These are phyloP conservation scores for Pteruthius melanotis DNA, from an alignment of 2,113 vertebrate species.

Conservation along the genomic window DNA sequence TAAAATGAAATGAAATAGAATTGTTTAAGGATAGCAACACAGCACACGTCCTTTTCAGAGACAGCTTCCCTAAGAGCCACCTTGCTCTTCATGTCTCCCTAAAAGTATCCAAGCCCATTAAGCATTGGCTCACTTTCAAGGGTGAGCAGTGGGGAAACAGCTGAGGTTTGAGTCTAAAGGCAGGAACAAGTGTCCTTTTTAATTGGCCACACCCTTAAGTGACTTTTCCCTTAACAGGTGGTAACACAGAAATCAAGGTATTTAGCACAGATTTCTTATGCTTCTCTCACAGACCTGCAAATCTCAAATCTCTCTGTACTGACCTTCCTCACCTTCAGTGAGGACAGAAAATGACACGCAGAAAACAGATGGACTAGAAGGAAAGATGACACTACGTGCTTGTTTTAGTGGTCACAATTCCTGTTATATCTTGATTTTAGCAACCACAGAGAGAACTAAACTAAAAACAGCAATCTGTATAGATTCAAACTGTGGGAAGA, in stretches of 20 bases:
- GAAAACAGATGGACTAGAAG: not conserved
- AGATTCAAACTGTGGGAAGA: not conserved
- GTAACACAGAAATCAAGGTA: not conserved
- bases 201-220: not conserved
- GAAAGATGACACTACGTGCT: not conserved
- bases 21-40: not conserved
- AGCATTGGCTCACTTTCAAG: not conserved
- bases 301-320: not conserved
- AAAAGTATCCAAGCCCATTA: not conserved
- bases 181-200: not conserved
- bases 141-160: not conserved
- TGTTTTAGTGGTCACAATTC: not conserved
- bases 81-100: not conserved
- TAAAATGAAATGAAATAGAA: too few relatives aligned
- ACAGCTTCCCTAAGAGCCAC: not conserved
- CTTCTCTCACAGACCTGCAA: not conserved
- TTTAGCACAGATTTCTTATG: not conserved
- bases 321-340: not conserved
- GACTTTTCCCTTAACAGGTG: not conserved
- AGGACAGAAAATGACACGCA: not conserved
- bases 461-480: not conserved
- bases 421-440: not conserved
- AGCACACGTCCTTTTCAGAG: not conserved
- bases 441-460: not conserved
- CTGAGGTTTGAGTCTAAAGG: not conserved